Evolutionary conservation across 2,888 invertebrate species (phyloP).

Genomic region (Margaritifera margaritifera): DNA sequence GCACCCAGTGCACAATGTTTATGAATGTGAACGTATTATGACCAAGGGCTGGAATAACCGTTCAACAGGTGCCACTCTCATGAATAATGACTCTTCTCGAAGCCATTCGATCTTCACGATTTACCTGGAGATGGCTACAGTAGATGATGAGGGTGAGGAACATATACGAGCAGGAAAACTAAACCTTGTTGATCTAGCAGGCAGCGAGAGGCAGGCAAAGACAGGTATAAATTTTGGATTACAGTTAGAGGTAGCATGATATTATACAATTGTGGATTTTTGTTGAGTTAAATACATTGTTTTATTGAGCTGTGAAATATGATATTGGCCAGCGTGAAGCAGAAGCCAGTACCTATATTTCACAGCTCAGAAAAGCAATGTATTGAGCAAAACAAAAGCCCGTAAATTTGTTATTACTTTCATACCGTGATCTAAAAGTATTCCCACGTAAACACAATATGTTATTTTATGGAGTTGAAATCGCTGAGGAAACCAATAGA

Average conservation of each 20-base stretch:
- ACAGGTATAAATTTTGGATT: constrained; percentile 76
- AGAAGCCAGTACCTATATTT: background rate
- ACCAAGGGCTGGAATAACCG: constrained; percentile 85
- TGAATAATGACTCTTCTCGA: constrained; percentile 88
- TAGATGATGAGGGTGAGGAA: constrained; percentile 74
- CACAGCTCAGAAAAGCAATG: too few relatives aligned
- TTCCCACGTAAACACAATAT: too few relatives aligned
- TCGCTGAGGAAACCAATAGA: too few relatives aligned
- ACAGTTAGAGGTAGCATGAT: constrained; percentile 1
- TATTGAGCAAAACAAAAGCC: too few relatives aligned
- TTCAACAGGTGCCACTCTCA: constrained; percentile 87
- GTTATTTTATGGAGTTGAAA: too few relatives aligned
- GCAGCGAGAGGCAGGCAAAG: constrained; percentile 89
- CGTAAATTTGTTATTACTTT: too few relatives aligned
- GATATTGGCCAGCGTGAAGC: too few relatives aligned
- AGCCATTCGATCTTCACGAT: constrained; percentile 92
- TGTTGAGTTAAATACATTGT: background rate
- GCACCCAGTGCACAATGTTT: constrained; percentile 85
- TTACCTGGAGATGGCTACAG: constrained; percentile 85
- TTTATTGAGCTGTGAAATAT: background rate
- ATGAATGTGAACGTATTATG: constrained; percentile 84
- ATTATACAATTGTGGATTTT: background rate
- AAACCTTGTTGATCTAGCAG: constrained; percentile 91
- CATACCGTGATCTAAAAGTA: too few relatives aligned
- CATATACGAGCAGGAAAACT: constrained; percentile 83